Evolutionary conservation across 2,113 vertebrate genomes (phyloP), one percentile per base, ranked within the genome.

Genomic region (Arizona elegans): DNA sequence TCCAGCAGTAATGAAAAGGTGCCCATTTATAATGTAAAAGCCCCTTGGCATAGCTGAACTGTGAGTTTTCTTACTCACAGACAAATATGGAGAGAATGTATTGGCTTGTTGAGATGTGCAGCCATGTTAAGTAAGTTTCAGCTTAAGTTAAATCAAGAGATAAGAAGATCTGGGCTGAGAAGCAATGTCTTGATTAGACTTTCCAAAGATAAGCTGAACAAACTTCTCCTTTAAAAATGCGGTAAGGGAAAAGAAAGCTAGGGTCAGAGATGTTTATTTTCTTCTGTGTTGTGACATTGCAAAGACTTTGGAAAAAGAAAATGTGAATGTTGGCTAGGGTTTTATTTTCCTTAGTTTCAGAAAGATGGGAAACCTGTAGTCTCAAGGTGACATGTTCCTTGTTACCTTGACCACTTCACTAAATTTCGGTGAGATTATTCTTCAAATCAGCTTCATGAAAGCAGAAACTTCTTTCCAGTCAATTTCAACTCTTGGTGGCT

Each of bases 41-140:
- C 47, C 94, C 3, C 0, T 90, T 7, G 88, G 87, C 43, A 1
- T 29, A 90, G 93, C 87, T 93, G 9, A 0, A 86, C 10, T 11
- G 50, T 88, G 47, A 87, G 58, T 93, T 94, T 90, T 91, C 93
- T 94, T 89, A 86, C 96, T 95, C 92, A 55, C 92, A 59, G 93
- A 96, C 96, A 95, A 97, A 95, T 75, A 21, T 1, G 86, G 91
- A 92, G 81, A 0, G 0, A 58, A 11, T n/a, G 0, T 0, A 50
- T 54, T 93, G 91, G 56, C 8, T 85, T 38, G 53, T 47, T 29
- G 95, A 93, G 91, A 23, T 6, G 0, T n/a, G 53, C 91, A 52
- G 21, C 95, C 86, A 2, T 93, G 54, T 88, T 75, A 0, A 88
- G 12, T 90, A 19, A 0, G 0, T 38, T 94, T 93, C 88, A 26